Evolutionary conservation across 2,113 vertebrate genomes (phyloP), one percentile per base, ranked within the genome.

Genomic region (Trachemys scripta): DNA sequence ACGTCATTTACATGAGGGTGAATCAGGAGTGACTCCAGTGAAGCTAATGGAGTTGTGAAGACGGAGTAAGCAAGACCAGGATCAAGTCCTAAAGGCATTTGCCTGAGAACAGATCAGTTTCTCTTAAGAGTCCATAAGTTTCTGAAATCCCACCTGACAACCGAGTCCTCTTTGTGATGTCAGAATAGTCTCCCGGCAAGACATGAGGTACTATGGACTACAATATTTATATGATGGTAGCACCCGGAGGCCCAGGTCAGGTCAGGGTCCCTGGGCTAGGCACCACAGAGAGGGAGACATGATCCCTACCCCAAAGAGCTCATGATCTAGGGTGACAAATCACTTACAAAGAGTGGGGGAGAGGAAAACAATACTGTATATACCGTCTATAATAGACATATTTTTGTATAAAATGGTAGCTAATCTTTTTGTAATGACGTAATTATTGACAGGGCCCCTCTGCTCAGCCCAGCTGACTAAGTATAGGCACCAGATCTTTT

Each of bases 1-100:
- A 0, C 0, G 80, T 96, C 89, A 0, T 93, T 96, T 93, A 87
- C 95, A 96, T 96, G 96, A 95, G 82, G n/a, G 84, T 90, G 97
- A 88, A 94, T 96, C 95, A 93, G 94, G 31, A 93, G 85, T 83
- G 89, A 94, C 92, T 96, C 94, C 93, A 81, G 8, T 38, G n/a
- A 69, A 87, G 86, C 65, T 84, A 79, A 47, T 93, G 92, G 94
- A 96, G 80, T 85, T 50, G 47, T 96, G 92, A 96, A 81, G 62
- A 9, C 94, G 91, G 88, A 4, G 1, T 0, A 54, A 69, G 95
- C 94, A 47, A 95, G 85, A 47, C 83, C 92, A 89, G 89, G 47
- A 69, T 45, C n/a, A 19, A 38, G 65, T 69, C 65, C 35, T 38
- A 69, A 69, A 72, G 19, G n/a, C 22, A 10, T n/a, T 72, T 72